These are phyloP conservation scores for Frieseomelitta varia DNA, from an alignment of 1,140 invertebrate species.

Conservation along the genomic window DNA sequence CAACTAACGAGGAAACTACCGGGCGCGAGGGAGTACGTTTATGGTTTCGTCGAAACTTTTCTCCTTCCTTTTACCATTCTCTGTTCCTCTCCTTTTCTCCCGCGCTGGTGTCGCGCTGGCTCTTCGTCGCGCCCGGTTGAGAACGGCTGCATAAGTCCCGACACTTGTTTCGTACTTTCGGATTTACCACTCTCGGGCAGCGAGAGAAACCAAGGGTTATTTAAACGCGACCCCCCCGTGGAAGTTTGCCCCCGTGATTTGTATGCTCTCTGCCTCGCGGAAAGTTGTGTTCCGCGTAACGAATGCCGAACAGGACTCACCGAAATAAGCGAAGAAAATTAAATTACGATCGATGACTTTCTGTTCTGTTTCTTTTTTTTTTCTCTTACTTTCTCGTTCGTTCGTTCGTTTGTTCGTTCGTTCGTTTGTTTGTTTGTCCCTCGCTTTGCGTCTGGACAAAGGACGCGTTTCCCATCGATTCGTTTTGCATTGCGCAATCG, in stretches of 20 bases:
- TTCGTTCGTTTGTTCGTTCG: background rate
- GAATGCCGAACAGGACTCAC: constrained; percentile 3
- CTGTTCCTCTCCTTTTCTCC: constrained; percentile 19
- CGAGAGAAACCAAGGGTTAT: constrained; percentile 41
- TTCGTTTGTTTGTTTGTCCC: background rate
- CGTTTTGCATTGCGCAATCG: background rate
- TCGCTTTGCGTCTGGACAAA: background rate
- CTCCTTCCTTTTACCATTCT: background rate
- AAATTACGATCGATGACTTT: constrained; percentile 27
- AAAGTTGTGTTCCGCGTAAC: constrained; percentile 58
- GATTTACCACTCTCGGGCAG: constrained; percentile 46
- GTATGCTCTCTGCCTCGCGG: constrained; percentile 58
- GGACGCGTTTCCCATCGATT: background rate
- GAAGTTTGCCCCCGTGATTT: constrained; percentile 62
- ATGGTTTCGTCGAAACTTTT: constrained; percentile 59
- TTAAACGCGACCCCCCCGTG: constrained; percentile 51
- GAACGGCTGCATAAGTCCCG: constrained; percentile 49
- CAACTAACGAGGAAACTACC: constrained; percentile 67
- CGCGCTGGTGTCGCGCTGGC: background rate
- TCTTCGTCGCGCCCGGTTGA: background rate
- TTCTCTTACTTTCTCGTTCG: background rate
- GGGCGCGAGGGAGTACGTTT: constrained; percentile 51
- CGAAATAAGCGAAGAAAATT: constrained; percentile 26
- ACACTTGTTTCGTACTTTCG: constrained; percentile 64
- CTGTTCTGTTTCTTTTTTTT: background rate